These are phyloP conservation scores for Eupithecia subfuscata DNA, from an alignment of 2,888 invertebrate species.

Conservation along the genomic window DNA sequence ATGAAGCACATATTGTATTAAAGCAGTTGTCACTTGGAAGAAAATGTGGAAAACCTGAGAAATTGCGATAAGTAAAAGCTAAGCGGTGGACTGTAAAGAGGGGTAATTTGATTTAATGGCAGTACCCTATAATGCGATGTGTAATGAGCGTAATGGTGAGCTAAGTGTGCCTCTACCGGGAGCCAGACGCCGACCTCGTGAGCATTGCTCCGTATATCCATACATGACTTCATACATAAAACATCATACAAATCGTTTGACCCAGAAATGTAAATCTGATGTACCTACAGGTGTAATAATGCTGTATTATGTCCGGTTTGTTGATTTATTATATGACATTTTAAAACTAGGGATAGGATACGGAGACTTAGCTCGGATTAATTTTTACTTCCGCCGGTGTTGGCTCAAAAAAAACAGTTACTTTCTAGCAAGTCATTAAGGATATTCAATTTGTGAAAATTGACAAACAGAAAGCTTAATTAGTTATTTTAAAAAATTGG, in stretches of 20 bases:
- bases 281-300: constrained; percentile 38
- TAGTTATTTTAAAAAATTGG: background rate
- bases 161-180: constrained; percentile 42
- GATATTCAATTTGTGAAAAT: background rate
- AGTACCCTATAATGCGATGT: constrained; percentile 45
- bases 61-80: constrained; percentile 62
- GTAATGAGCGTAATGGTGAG: constrained; percentile 59
- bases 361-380: background rate
- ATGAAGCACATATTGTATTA: constrained; percentile 39
- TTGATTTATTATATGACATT: constrained; percentile 20
- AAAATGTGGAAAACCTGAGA: constrained; percentile 61
- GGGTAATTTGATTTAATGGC: constrained; percentile 67
- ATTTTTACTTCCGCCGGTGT: constrained; percentile 6
- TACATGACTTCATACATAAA: constrained; percentile 59
- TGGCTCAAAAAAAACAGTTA: background rate
- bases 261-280: constrained; percentile 46
- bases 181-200: constrained; percentile 49
- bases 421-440: background rate
- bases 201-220: constrained; percentile 55
- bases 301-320: constrained; percentile 22
- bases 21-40: constrained; percentile 40
- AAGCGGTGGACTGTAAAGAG: constrained; percentile 59
- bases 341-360: constrained; percentile 16
- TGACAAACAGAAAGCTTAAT: background rate
- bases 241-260: constrained; percentile 50